Evolutionary conservation across 2,797 vertebrate species (phyloP), one percentile per base, ranked within the genome.

Genomic region (Podargus strigoides): DNA sequence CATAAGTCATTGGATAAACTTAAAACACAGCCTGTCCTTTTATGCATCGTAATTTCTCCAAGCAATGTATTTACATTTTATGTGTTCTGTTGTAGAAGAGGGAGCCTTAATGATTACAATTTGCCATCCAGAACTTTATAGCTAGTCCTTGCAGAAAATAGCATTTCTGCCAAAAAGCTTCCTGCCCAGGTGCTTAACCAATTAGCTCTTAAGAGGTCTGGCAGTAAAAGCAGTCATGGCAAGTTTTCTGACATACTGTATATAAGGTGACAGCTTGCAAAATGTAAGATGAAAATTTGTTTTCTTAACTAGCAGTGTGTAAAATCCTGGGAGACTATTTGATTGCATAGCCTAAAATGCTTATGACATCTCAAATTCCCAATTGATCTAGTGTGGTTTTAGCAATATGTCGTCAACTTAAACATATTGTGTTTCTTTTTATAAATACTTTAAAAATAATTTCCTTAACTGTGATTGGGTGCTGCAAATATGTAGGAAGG

Each of bases 141-240:
- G 97, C 98, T 97, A 93, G 94, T 91, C 82, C 92, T 97, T 96
- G 95, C 98, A 97, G 98, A 98, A 96, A 98, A 97, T 90, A 98
- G 89, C 95, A 96, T 97, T 95, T 95, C 96, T 94, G 98, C 98
- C 90, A 97, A 98, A 95, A 98, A 98, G 97, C 97, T 98, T 97
- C 98, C 97, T 95, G 98, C 97, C 91, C 98, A 98, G 98, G 98
- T 99, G 98, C 96, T 90, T 97, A 98, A 97, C 96, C 97, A 98
- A 98, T 98, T 98, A 98, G 97, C 86, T 98, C 96, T 97, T 97
- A 97, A 97, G 97, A 97, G 97, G 97, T 96, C 97, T 97, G 96
- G 97, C 97, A 97, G 91, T 98, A 97, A 98, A 98, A 96, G 58
- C 80, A 91, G 94, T 94, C 96, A 97, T 96, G 95, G 96, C 93